Conservation (phyloP, 53 echinoderm and acorn worm species). For the Apostichopus leukothele region DNA sequence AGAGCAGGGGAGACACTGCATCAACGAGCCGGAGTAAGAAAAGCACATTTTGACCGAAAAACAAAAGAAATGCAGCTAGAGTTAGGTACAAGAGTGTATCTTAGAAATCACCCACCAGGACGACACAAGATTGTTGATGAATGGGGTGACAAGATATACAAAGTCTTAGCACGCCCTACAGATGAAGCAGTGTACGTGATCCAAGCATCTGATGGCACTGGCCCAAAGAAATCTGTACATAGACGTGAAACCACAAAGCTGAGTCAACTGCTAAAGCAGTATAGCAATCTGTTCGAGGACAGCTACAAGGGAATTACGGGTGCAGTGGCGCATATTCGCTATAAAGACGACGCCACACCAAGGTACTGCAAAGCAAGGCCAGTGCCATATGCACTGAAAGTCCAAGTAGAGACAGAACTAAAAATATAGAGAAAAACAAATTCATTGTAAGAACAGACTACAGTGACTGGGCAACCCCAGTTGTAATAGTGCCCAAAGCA, state of each 20-base stretch:
- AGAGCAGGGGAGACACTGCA: neutral
- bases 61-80: neutral
- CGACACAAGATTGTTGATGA: too few relatives aligned
- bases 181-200: too few relatives aligned
- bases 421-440: slow-evolving; percentile 29
- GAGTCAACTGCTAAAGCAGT: neutral
- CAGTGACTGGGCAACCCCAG: slow-evolving; percentile 34
- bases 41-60: neutral
- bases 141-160: too few relatives aligned
- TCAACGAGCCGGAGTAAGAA: neutral
- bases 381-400: slow-evolving; percentile 56
- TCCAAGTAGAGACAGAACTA: slow-evolving; percentile 51
- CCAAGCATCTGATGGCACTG: too few relatives aligned
- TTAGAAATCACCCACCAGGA: neutral
- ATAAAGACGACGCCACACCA: slow-evolving; percentile 43
- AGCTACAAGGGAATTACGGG: slow-evolving; percentile 57
- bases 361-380: slow-evolving; percentile 36
- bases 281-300: slow-evolving; percentile 41
- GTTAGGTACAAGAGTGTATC: neutral
- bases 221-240: too few relatives aligned
- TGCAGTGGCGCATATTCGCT: slow-evolving; percentile 50
- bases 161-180: too few relatives aligned
- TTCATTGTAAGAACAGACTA: neutral
- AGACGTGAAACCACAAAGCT: neutral
- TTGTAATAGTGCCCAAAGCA: slow-evolving; percentile 46